Evolutionary conservation across 2,113 vertebrate genomes (phyloP), one percentile per base, ranked within the genome.

Genomic region (Clarias macrocephalus): DNA sequence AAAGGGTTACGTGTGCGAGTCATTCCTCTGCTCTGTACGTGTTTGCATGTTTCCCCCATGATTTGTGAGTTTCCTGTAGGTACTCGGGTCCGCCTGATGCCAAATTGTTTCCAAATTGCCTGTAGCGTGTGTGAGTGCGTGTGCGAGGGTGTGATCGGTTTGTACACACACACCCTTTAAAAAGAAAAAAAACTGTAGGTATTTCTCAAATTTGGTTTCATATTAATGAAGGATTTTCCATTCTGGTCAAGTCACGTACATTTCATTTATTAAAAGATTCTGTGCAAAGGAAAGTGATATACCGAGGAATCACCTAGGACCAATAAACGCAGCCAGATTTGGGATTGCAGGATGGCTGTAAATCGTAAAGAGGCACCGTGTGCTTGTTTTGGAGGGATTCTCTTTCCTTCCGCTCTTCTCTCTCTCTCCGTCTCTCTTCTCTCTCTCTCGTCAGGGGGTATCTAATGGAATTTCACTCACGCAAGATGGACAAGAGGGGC

Each of bases 331-430:
- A 79, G 91, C 92, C 90, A 91, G 88, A 90, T 85, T 87, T 85
- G 79, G 77, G 75, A 57, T 76, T 33, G 16, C 90, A 92, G 88
- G 80, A 65, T 88, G 82, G 89, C 18, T 72, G 81, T 94, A 91
- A 93, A 92, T 93, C 87, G 87, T 72, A 89, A 88, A 80, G 59
- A 92, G 89, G 89, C 86, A 66, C 88, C 90, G 90, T 79, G 56
- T 91, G 88, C 92, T 93, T 92, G 87, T 63, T 80, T 92, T 94
- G 88, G 88, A 92, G 62, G 90, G 66, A 85, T 81, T 91, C 7
- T 18, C 23, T 63, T 91, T 90, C 68, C 88, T 89, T 77, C 86
- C 84, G 30, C 75, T n/a, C 72, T 81, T 88, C 33, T 70, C 87
- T 89, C 86, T 86, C 33, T 70, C 15, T 11, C 63, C 23, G 63